Base-by-base conservation (phyloP, 2,888 invertebrate species). In the Epistrophe eligans region DNA sequence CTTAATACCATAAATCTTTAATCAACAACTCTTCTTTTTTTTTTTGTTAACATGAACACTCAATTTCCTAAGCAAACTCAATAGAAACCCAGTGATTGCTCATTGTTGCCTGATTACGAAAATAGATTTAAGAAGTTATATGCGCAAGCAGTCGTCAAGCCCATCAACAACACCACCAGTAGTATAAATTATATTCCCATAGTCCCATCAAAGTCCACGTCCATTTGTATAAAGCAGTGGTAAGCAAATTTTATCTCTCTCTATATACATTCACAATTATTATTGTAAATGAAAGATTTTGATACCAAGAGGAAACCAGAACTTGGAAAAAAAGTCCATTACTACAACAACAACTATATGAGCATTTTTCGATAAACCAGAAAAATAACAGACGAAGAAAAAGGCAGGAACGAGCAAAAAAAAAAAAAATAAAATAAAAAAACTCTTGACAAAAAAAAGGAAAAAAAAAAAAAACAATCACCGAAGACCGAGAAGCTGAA, bases 211-310 rank as follows among this genome's bases (percentile, higher is more conserved):
- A 55, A 55, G 60, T 38, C 19, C 38, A 60, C 5, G 24, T 40
- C 24, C 40, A 35, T 62, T 62, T 40, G 52, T 50, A 74, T 62
- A 43, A 70, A 74, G 80, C 73, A 76, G 40, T 76, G 79, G 77
- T 77, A 84, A 80, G 84, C 80, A 80, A 60, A 77, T 80, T 72
- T 77, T 77, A 80, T 84, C 76, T 84, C 48, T 76, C 66, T 84
- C 32, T 32, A 4, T 3, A 32, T 35, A 48, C 84, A 80, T 80
- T 77, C 72, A 55, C 72, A 77, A 57, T 80, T 80, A 55, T 28
- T 52, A 24, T 2, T 24, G 24, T 24, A 77, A 84, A 72, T 73
- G 62, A 77, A 80, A 77, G 67, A 84, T 13, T 76, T 50, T 60
- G 50, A 60, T 17, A 67, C 50, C 40, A 50, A 55, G 72, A 55